Evolutionary conservation across 2,888 invertebrate genomes (phyloP).

Genomic region (Agrochola lota): DNA sequence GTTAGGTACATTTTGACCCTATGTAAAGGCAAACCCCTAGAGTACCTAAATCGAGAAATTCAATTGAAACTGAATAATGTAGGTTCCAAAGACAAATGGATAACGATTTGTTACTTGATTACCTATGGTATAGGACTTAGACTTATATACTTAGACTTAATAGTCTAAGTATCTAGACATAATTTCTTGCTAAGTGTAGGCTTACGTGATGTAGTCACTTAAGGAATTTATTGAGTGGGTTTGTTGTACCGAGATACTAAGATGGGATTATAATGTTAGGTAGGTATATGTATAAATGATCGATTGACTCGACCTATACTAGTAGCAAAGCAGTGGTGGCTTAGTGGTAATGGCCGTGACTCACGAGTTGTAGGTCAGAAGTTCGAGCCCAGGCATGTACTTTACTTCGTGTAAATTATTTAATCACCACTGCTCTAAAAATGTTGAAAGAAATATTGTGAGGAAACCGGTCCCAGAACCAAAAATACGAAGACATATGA

Average conservation of each 20-base stretch:
- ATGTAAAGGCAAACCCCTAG: not conserved
- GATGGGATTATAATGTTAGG: not conserved
- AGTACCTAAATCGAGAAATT: slow-evolving; percentile 37
- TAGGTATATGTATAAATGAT: slow-evolving; percentile 6
- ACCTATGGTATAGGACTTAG: not conserved
- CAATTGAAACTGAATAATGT: slow-evolving; percentile 51
- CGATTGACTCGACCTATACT: not conserved
- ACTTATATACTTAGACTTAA: no score
- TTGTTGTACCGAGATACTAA: not conserved
- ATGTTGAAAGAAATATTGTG: no score
- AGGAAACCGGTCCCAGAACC: no score
- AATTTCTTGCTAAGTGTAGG: slow-evolving; percentile 16
- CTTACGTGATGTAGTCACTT: slow-evolving; percentile 9
- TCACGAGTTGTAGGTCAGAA: no score
- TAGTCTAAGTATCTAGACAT: no score
- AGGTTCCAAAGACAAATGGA: slow-evolving; percentile 45
- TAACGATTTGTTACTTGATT: slow-evolving; percentile 41
- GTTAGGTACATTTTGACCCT: slow-evolving; percentile 19
- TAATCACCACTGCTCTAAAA: no score
- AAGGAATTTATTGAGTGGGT: slow-evolving; percentile 5
- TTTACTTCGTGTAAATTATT: no score
- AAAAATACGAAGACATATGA: no score
- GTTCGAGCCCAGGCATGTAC: no score
- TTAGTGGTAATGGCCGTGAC: no score
- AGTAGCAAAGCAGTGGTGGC: no score